Percentiles rank a stretch among this genome's conserved stretches.
Evolutionary conservation across 2,797 vertebrate genomes (phyloP).

Genomic region (Babyrousa celebensis): DNA sequence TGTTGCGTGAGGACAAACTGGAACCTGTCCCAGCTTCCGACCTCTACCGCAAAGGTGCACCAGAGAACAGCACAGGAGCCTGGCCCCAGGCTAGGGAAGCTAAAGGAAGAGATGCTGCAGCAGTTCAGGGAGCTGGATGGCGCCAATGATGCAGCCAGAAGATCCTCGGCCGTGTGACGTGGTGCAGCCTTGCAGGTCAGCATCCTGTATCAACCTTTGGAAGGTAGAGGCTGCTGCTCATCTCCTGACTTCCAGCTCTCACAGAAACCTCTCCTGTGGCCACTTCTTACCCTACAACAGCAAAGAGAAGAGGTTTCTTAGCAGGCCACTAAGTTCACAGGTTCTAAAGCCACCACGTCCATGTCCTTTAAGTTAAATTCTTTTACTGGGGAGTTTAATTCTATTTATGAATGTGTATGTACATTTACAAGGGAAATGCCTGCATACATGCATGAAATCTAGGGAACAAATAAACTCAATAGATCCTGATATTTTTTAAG

Average conservation of each 20-base stretch:
- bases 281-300: not conserved
- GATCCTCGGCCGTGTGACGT: fast-evolving
- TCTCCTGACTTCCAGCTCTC: not conserved
- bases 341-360: not conserved
- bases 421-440: not conserved
- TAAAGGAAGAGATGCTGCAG: not conserved
- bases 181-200: not conserved
- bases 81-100: not conserved
- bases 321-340: not conserved
- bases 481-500: not conserved
- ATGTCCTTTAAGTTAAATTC: not conserved
- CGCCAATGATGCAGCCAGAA: not conserved
- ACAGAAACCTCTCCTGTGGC: not conserved
- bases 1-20: not conserved
- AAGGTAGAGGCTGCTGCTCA: not conserved
- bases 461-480: not conserved
- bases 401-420: too few species aligned
- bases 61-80: too few species aligned
- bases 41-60: not conserved
- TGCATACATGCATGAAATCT: not conserved
- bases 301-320: not conserved
- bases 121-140: not conserved
- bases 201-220: not conserved
- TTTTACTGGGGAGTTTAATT: too few species aligned
- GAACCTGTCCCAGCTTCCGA: not conserved